phyloP scores from a whole-genome alignment of 2,888 invertebrate species.

The Candidula unifasciata region DNA sequence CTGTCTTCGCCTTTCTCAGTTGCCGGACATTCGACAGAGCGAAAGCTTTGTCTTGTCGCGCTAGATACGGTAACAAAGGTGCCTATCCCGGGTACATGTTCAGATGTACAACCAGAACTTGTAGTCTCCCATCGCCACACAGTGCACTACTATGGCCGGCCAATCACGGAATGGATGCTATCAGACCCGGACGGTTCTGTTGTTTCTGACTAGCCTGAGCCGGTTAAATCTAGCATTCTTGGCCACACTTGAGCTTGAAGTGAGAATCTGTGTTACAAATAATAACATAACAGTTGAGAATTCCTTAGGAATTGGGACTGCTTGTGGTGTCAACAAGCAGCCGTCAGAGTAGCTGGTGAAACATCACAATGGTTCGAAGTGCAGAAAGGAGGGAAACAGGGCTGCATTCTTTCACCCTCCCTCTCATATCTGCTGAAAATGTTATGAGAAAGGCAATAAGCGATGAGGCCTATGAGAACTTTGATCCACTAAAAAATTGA shows the following conservation, averaged over 20 bases:
- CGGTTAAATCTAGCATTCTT: background rate
- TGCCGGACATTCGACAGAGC: conserved; percentile 8
- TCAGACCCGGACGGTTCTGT: background rate
- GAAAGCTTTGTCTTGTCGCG: conserved; percentile 42
- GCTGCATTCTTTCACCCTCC: too few relatives aligned
- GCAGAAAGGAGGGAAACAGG: too few relatives aligned
- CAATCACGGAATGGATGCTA: background rate
- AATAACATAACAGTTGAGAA: too few relatives aligned
- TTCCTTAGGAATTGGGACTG: too few relatives aligned
- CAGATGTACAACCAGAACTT: background rate
- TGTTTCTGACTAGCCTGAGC: background rate
- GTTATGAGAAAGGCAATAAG: too few relatives aligned
- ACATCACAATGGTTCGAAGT: too few relatives aligned
- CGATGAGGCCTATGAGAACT: too few relatives aligned
- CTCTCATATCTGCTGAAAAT: too few relatives aligned
- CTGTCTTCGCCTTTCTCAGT: conserved; percentile 35
- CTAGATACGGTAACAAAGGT: background rate
- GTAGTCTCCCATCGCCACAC: background rate
- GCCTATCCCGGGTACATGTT: background rate
- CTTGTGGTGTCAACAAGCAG: too few relatives aligned
- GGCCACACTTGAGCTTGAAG: background rate
- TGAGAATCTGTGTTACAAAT: background rate
- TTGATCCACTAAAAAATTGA: too few relatives aligned
- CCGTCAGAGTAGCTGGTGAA: too few relatives aligned
- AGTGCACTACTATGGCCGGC: background rate